phyloP scores from a whole-genome alignment of 2,888 invertebrate species.

The Polydrusus cervinus region DNA sequence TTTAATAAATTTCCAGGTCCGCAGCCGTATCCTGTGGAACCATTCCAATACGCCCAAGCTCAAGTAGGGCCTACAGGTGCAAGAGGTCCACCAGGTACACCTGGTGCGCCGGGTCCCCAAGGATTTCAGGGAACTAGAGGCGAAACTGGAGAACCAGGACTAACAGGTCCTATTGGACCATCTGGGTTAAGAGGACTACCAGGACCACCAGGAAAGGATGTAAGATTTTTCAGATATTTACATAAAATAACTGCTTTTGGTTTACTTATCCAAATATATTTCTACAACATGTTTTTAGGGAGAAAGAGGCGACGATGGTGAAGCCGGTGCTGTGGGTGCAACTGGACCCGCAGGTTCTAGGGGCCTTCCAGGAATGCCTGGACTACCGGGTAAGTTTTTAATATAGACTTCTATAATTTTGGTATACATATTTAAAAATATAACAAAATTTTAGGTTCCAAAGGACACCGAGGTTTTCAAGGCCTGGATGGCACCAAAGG shows the following conservation, averaged over 20 bases:
- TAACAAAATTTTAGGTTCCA: constrained; percentile 64
- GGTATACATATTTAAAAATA: not conserved
- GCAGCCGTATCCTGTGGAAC: constrained; percentile 69
- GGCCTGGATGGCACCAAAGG: constrained; percentile 89
- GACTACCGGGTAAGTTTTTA: constrained; percentile 79
- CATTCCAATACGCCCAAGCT: constrained; percentile 85
- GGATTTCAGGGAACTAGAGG: constrained; percentile 90
- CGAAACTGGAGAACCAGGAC: constrained; percentile 85
- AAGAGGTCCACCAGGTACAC: constrained; percentile 81
- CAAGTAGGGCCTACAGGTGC: constrained; percentile 87
- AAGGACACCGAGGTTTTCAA: constrained; percentile 88
- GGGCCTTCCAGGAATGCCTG: constrained; percentile 83
- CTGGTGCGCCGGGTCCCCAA: constrained; percentile 80
- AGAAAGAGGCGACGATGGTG: constrained; percentile 86
- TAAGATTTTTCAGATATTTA: constrained; percentile 67
- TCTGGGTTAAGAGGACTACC: constrained; percentile 79
- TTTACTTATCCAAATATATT: too few relatives aligned
- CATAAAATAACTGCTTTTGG: not conserved
- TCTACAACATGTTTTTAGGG: constrained; percentile 73
- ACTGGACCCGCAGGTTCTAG: constrained; percentile 83
- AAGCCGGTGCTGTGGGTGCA: constrained; percentile 82
- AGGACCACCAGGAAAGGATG: constrained; percentile 85
- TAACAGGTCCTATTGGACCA: constrained; percentile 76
- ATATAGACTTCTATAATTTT: not conserved
- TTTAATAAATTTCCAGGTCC: too few relatives aligned